A percentile compares a stretch with the other conserved stretches of the same genome.
phyloP scores from a whole-genome alignment of 2,888 invertebrate species.

The Melieria crassipennis region DNA sequence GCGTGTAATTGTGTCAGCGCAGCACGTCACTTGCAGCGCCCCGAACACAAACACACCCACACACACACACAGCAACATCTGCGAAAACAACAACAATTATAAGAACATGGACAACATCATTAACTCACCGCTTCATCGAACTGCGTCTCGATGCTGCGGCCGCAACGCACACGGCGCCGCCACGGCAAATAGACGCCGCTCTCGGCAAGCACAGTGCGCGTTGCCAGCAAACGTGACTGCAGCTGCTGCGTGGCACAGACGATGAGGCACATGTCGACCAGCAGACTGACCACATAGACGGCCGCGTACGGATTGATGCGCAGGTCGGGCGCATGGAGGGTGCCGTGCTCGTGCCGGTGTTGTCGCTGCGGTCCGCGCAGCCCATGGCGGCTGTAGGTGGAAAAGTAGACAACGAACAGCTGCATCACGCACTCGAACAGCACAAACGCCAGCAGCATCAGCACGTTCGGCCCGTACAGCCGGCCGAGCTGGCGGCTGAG shows the following conservation, averaged over 20 bases:
- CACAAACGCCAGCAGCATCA: constrained; percentile 49
- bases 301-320: constrained; percentile 35
- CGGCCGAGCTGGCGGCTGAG: constrained; percentile 44
- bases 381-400: constrained; percentile 36
- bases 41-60: too few relatives aligned
- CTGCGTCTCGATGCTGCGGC: neutral
- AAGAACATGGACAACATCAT: too few relatives aligned
- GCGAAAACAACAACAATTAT: too few relatives aligned
- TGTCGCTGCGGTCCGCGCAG: neutral
- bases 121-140: constrained; percentile 23
- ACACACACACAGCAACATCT: too few relatives aligned
- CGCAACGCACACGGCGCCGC: constrained; percentile 5
- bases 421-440: constrained; percentile 51
- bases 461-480: constrained; percentile 48
- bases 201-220: constrained; percentile 30
- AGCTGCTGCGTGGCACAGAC: constrained; percentile 40
- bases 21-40: too few relatives aligned
- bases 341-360: neutral
- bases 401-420: constrained; percentile 53
- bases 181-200: constrained; percentile 4
- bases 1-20: too few relatives aligned
- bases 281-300: constrained; percentile 33
- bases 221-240: constrained; percentile 24
- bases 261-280: constrained; percentile 43
- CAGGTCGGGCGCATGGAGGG: neutral